These are phyloP conservation scores for Ormyrus nitidulus DNA, from an alignment of 2,888 invertebrate genomes.

Conservation along the genomic window DNA sequence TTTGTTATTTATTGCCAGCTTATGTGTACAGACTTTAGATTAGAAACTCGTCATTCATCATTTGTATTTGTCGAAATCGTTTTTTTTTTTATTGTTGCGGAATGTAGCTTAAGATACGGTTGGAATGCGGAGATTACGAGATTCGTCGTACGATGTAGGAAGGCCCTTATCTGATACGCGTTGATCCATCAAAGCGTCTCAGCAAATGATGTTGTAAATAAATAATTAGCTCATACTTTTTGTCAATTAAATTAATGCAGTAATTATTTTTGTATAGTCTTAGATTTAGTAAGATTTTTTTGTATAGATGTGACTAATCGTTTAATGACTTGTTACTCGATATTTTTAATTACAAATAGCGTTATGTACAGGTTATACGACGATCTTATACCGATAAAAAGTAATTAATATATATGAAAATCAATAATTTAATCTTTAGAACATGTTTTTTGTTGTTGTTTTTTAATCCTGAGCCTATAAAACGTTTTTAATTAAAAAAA, in stretches of 20 bases:
- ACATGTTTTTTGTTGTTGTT: constrained; percentile 23
- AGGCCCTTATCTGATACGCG: constrained; percentile 8
- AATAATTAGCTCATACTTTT: constrained; percentile 16
- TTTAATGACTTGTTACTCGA: constrained; percentile 21
- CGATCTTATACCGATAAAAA: constrained; percentile 38
- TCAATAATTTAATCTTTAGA: constrained; percentile 30
- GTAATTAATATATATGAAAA: constrained; percentile 43
- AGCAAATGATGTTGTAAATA: constrained; percentile 33
- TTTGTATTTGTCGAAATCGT: constrained; percentile 14
- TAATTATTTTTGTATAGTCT: constrained; percentile 6
- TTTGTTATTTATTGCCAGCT: constrained; percentile 33
- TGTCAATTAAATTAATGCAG: not conserved
- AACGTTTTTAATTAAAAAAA: not conserved
- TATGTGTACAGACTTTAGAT: constrained; percentile 31
- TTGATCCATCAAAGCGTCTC: constrained; percentile 10
- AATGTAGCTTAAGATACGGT: constrained; percentile 10
- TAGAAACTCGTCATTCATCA: constrained; percentile 15
- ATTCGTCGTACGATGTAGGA: constrained; percentile 14
- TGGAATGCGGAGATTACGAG: constrained; percentile 1
- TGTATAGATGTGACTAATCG: constrained; percentile 47
- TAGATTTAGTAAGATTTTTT: constrained; percentile 14
- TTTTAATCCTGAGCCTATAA: not conserved
- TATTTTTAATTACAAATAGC: constrained; percentile 29
- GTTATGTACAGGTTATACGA: constrained; percentile 23
- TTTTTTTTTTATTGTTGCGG: not conserved